phyloP scores from a whole-genome alignment of 2,113 vertebrate genomes.

The Oxyura jamaicensis region DNA sequence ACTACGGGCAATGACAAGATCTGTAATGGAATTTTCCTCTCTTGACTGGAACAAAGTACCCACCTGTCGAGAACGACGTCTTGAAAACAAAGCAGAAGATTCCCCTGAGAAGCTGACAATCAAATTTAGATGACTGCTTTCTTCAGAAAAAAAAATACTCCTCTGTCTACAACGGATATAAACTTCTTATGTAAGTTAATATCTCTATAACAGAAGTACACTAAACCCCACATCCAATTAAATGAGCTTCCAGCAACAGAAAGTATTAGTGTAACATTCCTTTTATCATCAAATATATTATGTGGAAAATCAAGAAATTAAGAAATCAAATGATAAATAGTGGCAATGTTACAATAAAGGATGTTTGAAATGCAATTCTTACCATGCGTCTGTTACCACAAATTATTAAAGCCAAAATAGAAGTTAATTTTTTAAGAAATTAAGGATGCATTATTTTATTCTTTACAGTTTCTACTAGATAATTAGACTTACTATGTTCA shows the following conservation, averaged over 20 bases:
- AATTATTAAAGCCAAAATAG: background rate
- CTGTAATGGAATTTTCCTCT: conserved; percentile 69
- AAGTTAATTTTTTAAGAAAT: background rate
- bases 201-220: background rate
- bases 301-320: background rate
- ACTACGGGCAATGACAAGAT: conserved; percentile 66
- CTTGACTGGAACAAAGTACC: conserved; percentile 77
- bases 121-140: conserved; percentile 64
- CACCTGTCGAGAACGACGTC: conserved; percentile 63
- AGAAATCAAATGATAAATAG: background rate
- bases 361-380: background rate
- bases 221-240: background rate
- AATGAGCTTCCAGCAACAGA: background rate
- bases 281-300: background rate
- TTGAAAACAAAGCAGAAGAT: conserved; percentile 12
- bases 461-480: background rate
- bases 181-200: background rate
- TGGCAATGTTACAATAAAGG: background rate
- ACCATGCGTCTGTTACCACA: background rate
- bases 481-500: background rate
- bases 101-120: conserved; percentile 63
- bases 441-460: background rate
- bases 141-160: background rate
- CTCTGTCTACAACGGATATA: background rate
- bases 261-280: background rate